Percentiles rank a stretch among this genome's conserved stretches.
Evolutionary conservation across 2,113 vertebrate species (phyloP).

Genomic region (Lathamus discolor): DNA sequence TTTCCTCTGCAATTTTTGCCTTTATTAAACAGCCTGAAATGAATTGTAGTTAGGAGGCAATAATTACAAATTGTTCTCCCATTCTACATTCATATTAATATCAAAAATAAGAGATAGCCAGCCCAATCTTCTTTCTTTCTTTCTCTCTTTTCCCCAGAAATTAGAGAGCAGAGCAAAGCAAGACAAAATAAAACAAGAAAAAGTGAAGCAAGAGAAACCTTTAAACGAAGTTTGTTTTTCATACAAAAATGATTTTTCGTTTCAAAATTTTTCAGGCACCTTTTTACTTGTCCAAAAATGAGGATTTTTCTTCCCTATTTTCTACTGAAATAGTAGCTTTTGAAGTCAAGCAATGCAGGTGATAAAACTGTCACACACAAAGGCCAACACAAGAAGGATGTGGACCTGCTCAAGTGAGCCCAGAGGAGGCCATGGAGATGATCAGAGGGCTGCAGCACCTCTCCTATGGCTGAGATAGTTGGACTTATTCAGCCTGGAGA

Average conservation of each 20-base stretch:
- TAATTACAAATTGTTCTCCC: background rate
- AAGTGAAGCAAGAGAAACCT: background rate
- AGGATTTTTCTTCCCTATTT: background rate
- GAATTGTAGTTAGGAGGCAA: background rate
- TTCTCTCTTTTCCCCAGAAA: background rate
- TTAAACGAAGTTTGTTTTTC: background rate
- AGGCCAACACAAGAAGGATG: background rate
- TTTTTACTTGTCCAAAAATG: background rate
- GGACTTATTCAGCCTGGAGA: background rate
- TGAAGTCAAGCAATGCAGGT: background rate
- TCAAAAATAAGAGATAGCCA: background rate
- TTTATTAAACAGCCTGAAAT: background rate
- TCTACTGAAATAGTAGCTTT: background rate
- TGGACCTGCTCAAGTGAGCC: background rate
- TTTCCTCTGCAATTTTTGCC: background rate
- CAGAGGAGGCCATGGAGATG: background rate
- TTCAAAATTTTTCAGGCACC: background rate
- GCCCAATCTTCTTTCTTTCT: background rate
- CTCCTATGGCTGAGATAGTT: background rate
- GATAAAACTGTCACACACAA: background rate
- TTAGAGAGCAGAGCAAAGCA: background rate
- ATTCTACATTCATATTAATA: background rate
- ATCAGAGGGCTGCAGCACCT: background rate
- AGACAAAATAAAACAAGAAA: background rate
- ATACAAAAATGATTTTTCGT: background rate